A percentile compares a stretch with the other conserved stretches of the same genome.
Evolutionary conservation across 1,140 invertebrate species (phyloP).

Genomic region (Heliconius congener): DNA sequence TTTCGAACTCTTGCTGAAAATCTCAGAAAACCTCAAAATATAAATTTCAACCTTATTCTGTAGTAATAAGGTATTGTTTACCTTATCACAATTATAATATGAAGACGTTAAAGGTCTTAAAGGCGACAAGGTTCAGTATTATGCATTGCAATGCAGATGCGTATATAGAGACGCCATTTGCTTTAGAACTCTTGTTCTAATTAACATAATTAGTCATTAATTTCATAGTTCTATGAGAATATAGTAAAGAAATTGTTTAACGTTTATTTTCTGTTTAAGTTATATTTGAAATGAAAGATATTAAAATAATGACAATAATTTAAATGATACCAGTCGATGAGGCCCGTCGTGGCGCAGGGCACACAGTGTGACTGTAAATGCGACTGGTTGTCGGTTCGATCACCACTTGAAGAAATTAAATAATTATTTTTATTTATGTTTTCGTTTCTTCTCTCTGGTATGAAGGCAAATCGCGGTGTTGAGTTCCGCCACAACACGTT

Average conservation of each 20-base stretch:
- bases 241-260: neutral
- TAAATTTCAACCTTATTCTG: neutral
- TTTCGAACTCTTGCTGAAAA: constrained; percentile 4
- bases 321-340: no score
- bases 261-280: neutral
- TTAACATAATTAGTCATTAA: constrained; percentile 1
- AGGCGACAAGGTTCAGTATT: constrained; percentile 16
- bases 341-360: no score
- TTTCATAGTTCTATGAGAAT: neutral
- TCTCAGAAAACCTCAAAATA: neutral
- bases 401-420: no score
- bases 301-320: no score
- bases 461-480: no score
- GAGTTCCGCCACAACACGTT: no score
- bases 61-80: neutral
- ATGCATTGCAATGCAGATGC: constrained; percentile 17
- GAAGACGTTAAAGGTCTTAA: neutral
- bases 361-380: no score
- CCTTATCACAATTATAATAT: neutral
- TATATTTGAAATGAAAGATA: neutral
- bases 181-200: constrained; percentile 9
- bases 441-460: no score
- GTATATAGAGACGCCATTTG: constrained; percentile 14
- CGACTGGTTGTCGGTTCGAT: no score
- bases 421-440: no score